Evolutionary conservation across 2,797 vertebrate species (phyloP).

Genomic region (Microctenopoma lineatum): DNA sequence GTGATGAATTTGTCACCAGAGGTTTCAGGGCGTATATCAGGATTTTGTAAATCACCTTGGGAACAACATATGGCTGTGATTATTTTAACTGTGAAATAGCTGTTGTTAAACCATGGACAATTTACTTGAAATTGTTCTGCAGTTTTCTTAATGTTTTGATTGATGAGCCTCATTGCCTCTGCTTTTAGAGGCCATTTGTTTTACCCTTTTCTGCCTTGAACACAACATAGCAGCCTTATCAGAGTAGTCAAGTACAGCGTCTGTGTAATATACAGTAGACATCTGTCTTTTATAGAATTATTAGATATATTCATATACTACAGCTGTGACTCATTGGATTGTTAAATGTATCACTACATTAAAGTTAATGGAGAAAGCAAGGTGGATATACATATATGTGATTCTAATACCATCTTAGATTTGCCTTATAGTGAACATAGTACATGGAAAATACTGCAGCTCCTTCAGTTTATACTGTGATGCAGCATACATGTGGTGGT

Average conservation of each 20-base stretch:
- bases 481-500: background rate
- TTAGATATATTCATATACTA: background rate
- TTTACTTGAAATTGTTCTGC: constrained; percentile 64
- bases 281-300: background rate
- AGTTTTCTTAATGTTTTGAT: constrained; percentile 69
- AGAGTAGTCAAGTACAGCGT: constrained; percentile 23
- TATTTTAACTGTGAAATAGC: constrained; percentile 69
- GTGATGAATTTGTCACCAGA: constrained; percentile 7
- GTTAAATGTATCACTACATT: background rate
- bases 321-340: constrained; percentile 1
- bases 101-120: constrained; percentile 64
- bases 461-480: background rate
- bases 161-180: constrained; percentile 71
- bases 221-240: constrained; percentile 41
- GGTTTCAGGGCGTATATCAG: constrained; percentile 20
- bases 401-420: background rate
- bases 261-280: background rate
- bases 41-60: constrained; percentile 60
- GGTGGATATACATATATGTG: background rate
- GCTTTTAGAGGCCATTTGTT: constrained; percentile 53
- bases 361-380: background rate
- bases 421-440: background rate
- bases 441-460: background rate
- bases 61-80: constrained; percentile 69
- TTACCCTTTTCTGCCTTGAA: constrained; percentile 41